Conservation (phyloP, 2,113 vertebrate genomes). For the Cheilinus undulatus region DNA sequence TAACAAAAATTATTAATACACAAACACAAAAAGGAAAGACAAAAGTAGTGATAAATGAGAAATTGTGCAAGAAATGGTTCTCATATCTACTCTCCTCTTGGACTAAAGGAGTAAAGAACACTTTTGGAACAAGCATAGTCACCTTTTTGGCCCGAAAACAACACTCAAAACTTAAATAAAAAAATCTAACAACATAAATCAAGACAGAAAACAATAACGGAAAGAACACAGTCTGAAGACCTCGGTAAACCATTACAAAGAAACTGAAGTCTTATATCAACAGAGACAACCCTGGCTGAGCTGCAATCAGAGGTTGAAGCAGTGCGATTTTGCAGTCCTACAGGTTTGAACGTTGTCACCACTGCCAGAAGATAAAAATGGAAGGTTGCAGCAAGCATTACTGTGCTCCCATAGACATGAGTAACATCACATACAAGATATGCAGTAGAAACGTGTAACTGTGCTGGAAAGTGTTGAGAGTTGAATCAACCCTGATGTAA, state of each 20-base stretch:
- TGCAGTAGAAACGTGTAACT: constrained; percentile 38
- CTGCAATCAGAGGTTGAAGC: constrained; percentile 16
- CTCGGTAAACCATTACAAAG: constrained; percentile 25
- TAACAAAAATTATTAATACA: constrained; percentile 23
- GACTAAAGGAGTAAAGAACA: constrained; percentile 62
- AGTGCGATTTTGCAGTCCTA: constrained; percentile 26
- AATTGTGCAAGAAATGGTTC: constrained; percentile 74
- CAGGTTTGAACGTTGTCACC: neutral
- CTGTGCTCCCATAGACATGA: constrained; percentile 36
- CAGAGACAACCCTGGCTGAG: constrained; percentile 24
- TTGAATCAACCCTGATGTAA: constrained; percentile 18
- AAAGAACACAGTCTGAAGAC: constrained; percentile 30
- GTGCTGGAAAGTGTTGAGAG: constrained; percentile 39
- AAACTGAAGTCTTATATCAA: constrained; percentile 12
- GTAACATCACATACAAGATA: constrained; percentile 40
- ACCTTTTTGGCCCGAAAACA: constrained; percentile 64
- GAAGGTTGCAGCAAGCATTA: constrained; percentile 29
- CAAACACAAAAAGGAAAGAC: constrained; percentile 34
- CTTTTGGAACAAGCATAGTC: constrained; percentile 63
- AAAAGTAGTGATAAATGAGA: constrained; percentile 49
- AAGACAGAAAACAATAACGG: constrained; percentile 19
- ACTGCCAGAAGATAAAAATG: constrained; percentile 22
- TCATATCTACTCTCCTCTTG: constrained; percentile 40
- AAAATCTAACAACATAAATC: constrained; percentile 5
- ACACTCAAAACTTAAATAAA: constrained; percentile 22